Evolutionary conservation across 2,888 invertebrate species (phyloP).

Genomic region (Mesochorus sp.): DNA sequence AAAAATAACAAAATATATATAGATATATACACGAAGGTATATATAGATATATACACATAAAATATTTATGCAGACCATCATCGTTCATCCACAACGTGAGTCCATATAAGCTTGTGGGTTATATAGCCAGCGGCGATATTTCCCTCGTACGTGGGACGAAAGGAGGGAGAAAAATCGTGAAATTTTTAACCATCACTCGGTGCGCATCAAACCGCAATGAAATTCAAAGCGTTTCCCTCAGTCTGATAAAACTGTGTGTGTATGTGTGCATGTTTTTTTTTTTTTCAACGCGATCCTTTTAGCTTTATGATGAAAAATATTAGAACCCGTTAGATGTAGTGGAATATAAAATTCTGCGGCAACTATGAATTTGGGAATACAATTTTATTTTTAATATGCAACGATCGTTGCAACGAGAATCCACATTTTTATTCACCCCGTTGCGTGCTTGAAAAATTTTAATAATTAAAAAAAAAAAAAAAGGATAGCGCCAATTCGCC

Average conservation of each 20-base stretch:
- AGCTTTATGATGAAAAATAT: background rate
- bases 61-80: conserved; percentile 24
- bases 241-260: conserved; percentile 15
- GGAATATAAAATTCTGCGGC: too few species aligned
- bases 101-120: background rate
- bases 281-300: background rate
- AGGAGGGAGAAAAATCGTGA: conserved; percentile 13
- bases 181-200: conserved; percentile 39
- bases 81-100: conserved; percentile 15
- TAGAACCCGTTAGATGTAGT: too few species aligned
- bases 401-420: too few species aligned
- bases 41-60: too few species aligned
- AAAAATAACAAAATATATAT: conserved; percentile 6
- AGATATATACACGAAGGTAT: too few species aligned
- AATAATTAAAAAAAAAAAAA: too few species aligned
- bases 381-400: too few species aligned
- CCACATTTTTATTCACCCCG: too few species aligned
- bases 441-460: too few species aligned
- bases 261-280: background rate
- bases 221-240: conserved; percentile 11
- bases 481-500: too few species aligned
- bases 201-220: conserved; percentile 7
- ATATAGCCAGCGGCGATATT: conserved; percentile 21
- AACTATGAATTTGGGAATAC: background rate
- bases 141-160: background rate